Evolutionary conservation across 2,113 vertebrate genomes (phyloP).

Genomic region (Forbesichthys papilliferus): DNA sequence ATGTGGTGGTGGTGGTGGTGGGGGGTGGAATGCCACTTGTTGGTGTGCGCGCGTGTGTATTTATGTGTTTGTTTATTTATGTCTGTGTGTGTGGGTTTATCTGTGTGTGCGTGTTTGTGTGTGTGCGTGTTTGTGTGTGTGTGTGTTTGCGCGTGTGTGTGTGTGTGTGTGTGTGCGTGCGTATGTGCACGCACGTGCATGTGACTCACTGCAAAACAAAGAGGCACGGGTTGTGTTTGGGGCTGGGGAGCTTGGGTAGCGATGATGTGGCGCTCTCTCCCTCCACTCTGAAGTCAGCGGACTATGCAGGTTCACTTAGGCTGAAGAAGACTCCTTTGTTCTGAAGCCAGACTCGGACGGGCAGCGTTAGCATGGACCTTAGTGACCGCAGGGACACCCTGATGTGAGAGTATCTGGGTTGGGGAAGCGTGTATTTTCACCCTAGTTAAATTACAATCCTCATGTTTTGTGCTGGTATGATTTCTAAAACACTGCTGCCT

Average conservation of each 20-base stretch:
- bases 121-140: too few species aligned
- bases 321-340: conserved; percentile 60
- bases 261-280: conserved; percentile 25
- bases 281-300: conserved; percentile 39
- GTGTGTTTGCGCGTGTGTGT: conserved; percentile 5
- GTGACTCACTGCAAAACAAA: conserved; percentile 25
- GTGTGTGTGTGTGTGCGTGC: conserved; percentile 14
- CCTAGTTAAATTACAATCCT: too few species aligned
- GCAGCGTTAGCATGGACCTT: conserved; percentile 33
- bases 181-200: neutral
- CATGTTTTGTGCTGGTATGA: too few species aligned
- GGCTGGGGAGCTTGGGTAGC: neutral
- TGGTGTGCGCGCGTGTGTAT: conserved; percentile 35
- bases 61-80: neutral
- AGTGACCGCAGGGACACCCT: conserved; percentile 12
- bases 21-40: conserved; percentile 65
- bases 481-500: too few species aligned
- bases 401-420: conserved; percentile 33
- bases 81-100: too few species aligned
- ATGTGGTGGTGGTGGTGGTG: neutral
- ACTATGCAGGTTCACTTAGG: conserved; percentile 39
- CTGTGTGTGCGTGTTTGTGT: too few species aligned
- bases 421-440: neutral
- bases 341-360: conserved; percentile 32
- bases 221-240: conserved; percentile 33